These are phyloP conservation scores for Urocitellus parryii DNA, from an alignment of 2,113 vertebrate species.

Conservation along the genomic window DNA sequence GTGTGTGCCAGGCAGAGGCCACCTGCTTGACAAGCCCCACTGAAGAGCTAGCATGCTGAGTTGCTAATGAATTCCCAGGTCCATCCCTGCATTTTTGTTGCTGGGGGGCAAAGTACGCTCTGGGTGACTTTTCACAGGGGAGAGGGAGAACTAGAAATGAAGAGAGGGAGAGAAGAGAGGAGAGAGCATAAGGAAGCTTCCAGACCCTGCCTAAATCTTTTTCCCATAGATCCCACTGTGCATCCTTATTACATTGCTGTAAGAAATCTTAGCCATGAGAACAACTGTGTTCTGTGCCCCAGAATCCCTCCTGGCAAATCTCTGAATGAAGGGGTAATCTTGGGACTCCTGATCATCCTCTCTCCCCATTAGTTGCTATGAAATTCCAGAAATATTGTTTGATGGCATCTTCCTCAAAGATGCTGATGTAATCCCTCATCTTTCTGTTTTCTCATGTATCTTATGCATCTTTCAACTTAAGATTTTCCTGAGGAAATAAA, in stretches of 20 bases:
- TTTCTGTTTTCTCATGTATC: background rate
- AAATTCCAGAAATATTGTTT: conserved; percentile 17
- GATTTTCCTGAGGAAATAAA: background rate
- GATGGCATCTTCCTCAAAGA: background rate
- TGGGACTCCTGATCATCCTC: background rate
- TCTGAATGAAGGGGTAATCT: background rate
- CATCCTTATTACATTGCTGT: background rate
- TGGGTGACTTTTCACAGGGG: background rate
- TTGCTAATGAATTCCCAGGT: background rate
- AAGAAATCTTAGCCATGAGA: background rate
- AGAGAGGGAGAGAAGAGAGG: background rate
- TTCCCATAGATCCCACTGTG: background rate
- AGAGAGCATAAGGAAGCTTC: background rate
- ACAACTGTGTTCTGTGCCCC: background rate
- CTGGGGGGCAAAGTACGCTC: background rate
- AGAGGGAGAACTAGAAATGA: background rate
- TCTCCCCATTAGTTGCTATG: background rate
- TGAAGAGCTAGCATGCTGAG: background rate
- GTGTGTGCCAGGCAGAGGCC: background rate
- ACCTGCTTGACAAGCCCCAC: background rate
- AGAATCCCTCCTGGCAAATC: background rate
- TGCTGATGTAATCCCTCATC: background rate
- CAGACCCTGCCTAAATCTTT: background rate
- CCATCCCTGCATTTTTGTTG: background rate
- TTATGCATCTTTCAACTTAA: background rate